Percentiles rank a stretch among this genome's conserved stretches.
Evolutionary conservation across 1,140 invertebrate species (phyloP).

Genomic region (Zaprionus gabonicus): DNA sequence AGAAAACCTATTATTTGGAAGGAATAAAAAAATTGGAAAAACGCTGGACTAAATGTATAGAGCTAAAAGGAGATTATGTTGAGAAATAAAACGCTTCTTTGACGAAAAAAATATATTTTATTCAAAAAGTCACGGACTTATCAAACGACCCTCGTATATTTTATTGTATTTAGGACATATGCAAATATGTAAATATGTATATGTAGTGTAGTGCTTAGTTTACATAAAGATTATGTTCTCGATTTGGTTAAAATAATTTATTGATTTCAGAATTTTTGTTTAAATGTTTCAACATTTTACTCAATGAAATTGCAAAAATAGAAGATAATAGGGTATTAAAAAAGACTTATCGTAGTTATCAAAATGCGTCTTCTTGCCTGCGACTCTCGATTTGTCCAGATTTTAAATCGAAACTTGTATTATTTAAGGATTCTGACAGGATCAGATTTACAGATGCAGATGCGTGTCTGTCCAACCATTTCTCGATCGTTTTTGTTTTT

Average conservation of each 20-base stretch:
- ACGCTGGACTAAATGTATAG: too few relatives aligned
- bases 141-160: too few relatives aligned
- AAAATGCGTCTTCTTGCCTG: conserved; percentile 51
- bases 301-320: conserved; percentile 47
- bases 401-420: conserved; percentile 54
- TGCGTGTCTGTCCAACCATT: conserved; percentile 40
- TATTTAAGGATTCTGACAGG: conserved; percentile 50
- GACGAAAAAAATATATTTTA: too few relatives aligned
- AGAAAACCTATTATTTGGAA: too few relatives aligned
- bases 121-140: too few relatives aligned
- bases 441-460: conserved; percentile 43
- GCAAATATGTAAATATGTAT: conserved; percentile 43
- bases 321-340: conserved; percentile 55
- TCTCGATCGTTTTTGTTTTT: conserved; percentile 6
- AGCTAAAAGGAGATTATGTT: too few relatives aligned
- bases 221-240: conserved; percentile 65
- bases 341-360: conserved; percentile 66
- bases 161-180: conserved; percentile 56
- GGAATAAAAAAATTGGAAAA: too few relatives aligned
- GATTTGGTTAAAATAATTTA: conserved; percentile 79
- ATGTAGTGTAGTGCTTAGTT: conserved; percentile 35
- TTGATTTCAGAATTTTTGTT: conserved; percentile 66
- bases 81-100: too few relatives aligned
- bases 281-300: conserved; percentile 59
- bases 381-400: conserved; percentile 49